Base-by-base conservation (phyloP, 2,113 vertebrate genomes). In the Ifrita kowaldi region DNA sequence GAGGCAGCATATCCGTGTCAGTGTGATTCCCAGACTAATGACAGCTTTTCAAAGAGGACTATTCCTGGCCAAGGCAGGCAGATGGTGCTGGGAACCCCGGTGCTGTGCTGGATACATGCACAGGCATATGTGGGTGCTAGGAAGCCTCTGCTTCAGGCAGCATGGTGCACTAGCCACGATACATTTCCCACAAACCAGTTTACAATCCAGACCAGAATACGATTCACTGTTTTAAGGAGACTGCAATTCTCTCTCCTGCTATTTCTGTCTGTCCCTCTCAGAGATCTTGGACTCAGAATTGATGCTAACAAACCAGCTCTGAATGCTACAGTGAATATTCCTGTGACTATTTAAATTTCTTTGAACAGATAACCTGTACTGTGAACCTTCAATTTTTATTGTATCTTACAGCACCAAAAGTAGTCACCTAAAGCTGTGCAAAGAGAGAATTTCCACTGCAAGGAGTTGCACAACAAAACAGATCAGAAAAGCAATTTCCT, bases 131-230 rank as follows among this genome's bases (percentile, higher is more conserved):
- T 37, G 62, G 49, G 84, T 81, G 71, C 59, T 56, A 5, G 23
- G 23, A 11, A 12, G 33, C 15, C 49, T 64, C 71, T 86, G 41
- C 64, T 50, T n/a, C 82, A 75, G 1, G 2, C 77, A 70, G 50
- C 22, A 49, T 0, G 0, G 28, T 27, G 26, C 32, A 24, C 46
- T 30, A 52, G 11, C 46, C 3, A 1, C 7, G 39, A 37, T 7
- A 22, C 8, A 28, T 56, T 37, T 42, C 74, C 32, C 70, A 91
- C 3, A 11, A 47, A 35, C n/a, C 53, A 74, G 33, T 62, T 84
- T 35, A 41, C 33, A 65, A 10, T 23, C 39, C 53, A 50, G 41
- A 56, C 19, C 41, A 84, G 42, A 63, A 67, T 5, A 53, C 1
- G 1, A 53, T 20, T 65, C 16, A 5, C 21, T 74, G 42, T 16